Percentiles rank a stretch among this genome's conserved stretches.
These are phyloP conservation scores for Burhinus bistriatus DNA, from an alignment of 2,113 vertebrate genomes.

Conservation along the genomic window DNA sequence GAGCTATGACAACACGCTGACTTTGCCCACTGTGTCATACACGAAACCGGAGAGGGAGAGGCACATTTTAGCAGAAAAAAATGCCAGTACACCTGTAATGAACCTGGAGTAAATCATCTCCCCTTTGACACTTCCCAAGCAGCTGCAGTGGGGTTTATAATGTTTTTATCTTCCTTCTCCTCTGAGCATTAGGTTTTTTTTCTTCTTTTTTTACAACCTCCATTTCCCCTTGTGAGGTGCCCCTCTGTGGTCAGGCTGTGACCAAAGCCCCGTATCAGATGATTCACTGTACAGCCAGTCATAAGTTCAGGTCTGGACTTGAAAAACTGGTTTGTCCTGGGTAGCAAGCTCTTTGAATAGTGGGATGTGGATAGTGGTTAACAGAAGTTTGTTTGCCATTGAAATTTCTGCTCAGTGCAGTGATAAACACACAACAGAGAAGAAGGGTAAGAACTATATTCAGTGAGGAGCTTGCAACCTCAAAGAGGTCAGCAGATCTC, in stretches of 20 bases:
- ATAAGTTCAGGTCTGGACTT: background rate
- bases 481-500: background rate
- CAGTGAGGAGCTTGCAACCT: background rate
- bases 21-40: background rate
- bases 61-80: background rate
- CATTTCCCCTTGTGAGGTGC: background rate
- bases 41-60: background rate
- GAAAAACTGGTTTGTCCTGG: background rate
- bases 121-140: background rate
- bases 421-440: background rate
- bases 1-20: background rate
- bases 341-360: background rate
- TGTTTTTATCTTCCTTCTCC: background rate
- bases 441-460: background rate
- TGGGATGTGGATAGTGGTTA: background rate
- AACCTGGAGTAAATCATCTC: background rate
- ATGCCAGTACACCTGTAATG: background rate
- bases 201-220: background rate
- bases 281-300: background rate
- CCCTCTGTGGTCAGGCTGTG: background rate
- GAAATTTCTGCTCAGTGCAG: background rate
- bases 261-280: background rate
- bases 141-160: background rate
- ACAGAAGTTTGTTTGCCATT: background rate
- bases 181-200: background rate